These are phyloP conservation scores for Conger conger DNA, from an alignment of 2,113 vertebrate genomes.

Conservation along the genomic window DNA sequence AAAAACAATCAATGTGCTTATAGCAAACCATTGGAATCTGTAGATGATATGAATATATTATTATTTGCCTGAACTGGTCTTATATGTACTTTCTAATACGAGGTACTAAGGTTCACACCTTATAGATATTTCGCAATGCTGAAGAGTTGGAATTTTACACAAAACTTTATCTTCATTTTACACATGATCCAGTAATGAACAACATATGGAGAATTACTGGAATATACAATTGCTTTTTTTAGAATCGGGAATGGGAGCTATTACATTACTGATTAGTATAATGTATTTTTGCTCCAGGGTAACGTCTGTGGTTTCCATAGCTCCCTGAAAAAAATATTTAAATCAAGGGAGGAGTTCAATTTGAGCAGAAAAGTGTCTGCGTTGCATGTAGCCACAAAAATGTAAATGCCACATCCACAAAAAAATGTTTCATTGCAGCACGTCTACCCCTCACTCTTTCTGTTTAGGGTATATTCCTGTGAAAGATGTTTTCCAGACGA, in stretches of 20 bases:
- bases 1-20: no score
- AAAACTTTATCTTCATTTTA: no score
- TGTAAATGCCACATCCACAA: not conserved
- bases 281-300: not conserved
- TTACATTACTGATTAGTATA: not conserved
- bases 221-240: not conserved
- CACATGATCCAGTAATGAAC: no score
- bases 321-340: not conserved
- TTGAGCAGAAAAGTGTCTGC: not conserved
- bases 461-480: not conserved
- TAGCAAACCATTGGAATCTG: no score
- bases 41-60: no score
- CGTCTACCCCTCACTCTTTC: not conserved
- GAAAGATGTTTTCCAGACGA: constrained; percentile 4
- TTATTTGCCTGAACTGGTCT: no score
- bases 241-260: not conserved
- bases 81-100: no score
- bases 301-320: not conserved
- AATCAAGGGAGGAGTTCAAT: not conserved
- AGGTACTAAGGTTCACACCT: no score
- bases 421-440: not conserved
- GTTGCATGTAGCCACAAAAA: not conserved
- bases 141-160: no score
- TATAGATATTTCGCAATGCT: no score
- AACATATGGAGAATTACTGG: not conserved